phyloP scores from a whole-genome alignment of 2,113 vertebrate genomes.

The Oxyura jamaicensis region DNA sequence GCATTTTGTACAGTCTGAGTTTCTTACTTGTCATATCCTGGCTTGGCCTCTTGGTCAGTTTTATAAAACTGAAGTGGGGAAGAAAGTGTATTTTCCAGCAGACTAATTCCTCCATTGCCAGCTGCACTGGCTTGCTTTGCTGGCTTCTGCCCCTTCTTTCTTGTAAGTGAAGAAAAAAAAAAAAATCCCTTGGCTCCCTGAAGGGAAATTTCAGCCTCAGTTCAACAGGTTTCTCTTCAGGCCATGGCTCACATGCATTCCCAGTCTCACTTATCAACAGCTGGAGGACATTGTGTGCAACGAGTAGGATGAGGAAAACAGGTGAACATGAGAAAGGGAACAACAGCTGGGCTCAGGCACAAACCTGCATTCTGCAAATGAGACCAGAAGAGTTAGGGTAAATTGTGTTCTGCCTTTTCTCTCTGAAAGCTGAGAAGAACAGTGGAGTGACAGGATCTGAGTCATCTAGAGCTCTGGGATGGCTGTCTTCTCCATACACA shows the following conservation, averaged over 20 bases:
- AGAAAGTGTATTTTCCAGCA: constrained; percentile 29
- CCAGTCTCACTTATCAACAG: background rate
- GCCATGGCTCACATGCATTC: background rate
- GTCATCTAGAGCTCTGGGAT: background rate
- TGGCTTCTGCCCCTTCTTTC: constrained; percentile 28
- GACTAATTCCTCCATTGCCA: background rate
- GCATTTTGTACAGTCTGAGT: background rate
- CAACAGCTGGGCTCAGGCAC: fast-evolving
- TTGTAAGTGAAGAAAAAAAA: constrained; percentile 31
- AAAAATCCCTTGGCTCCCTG: background rate
- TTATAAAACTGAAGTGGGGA: constrained; percentile 4
- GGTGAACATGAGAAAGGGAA: background rate
- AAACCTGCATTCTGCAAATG: background rate
- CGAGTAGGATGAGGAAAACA: background rate
- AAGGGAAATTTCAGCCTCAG: constrained; percentile 28
- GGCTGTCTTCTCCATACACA: background rate
- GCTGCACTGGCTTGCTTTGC: background rate
- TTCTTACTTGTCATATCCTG: constrained; percentile 24
- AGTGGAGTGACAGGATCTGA: background rate
- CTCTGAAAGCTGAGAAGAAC: background rate
- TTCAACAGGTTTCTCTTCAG: background rate
- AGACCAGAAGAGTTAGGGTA: background rate
- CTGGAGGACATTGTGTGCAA: background rate
- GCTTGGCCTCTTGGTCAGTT: background rate
- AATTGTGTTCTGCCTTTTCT: background rate